These are phyloP conservation scores for Meiosimyza platycephala DNA, from an alignment of 2,888 invertebrate species.

Conservation along the genomic window DNA sequence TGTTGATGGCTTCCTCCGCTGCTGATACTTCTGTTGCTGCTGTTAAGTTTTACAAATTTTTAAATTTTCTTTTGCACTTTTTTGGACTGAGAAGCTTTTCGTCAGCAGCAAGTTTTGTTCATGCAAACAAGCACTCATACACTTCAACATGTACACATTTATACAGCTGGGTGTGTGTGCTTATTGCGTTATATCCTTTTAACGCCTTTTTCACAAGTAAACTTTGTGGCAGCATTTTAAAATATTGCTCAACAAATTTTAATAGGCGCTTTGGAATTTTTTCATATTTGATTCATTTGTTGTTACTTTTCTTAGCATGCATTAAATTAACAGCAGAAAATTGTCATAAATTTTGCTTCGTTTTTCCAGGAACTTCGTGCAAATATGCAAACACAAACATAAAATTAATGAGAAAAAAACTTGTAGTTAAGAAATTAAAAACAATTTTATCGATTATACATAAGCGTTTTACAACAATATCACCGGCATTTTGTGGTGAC, in stretches of 20 bases:
- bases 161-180: constrained; percentile 19
- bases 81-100: constrained; percentile 25
- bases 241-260: too few relatives aligned
- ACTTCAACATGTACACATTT: not conserved
- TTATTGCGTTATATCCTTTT: constrained; percentile 21
- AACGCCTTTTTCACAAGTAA: constrained; percentile 18
- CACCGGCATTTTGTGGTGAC: too few relatives aligned
- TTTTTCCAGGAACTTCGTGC: constrained; percentile 17
- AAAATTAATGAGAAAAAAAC: constrained; percentile 37
- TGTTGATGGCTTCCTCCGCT: not conserved
- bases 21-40: not conserved
- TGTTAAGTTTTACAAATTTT: not conserved
- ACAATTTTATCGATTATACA: constrained; percentile 13
- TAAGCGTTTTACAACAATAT: not conserved
- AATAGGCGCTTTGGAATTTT: not conserved
- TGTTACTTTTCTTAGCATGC: not conserved
- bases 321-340: constrained; percentile 3
- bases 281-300: constrained; percentile 12
- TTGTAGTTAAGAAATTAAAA: constrained; percentile 27
- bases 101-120: constrained; percentile 13
- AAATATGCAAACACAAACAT: constrained; percentile 14
- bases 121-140: constrained; percentile 9
- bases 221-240: too few relatives aligned
- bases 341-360: constrained; percentile 27
- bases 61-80: constrained; percentile 4